Evolutionary conservation across 1,140 invertebrate species (phyloP).

Genomic region (Plutomurus gul): DNA sequence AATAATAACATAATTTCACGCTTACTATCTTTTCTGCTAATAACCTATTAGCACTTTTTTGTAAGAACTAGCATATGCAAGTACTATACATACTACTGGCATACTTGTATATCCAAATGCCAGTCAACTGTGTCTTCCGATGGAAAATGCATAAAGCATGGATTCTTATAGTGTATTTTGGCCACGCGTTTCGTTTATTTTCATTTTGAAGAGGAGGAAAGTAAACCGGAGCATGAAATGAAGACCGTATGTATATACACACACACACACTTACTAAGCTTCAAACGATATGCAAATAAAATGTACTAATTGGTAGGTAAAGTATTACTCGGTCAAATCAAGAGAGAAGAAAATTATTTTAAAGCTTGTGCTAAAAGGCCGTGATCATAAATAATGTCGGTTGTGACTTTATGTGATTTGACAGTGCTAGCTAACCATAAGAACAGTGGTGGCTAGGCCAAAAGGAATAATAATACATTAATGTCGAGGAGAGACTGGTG

Average conservation of each 20-base stretch:
- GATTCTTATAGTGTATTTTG: no score
- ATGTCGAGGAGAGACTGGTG: not conserved
- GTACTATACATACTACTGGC: no score
- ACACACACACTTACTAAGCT: not conserved
- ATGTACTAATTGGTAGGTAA: conserved; percentile 16
- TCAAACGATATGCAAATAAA: not conserved
- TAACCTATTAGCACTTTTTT: no score
- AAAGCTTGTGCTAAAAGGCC: not conserved
- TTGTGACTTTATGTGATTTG: not conserved
- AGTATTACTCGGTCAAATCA: not conserved
- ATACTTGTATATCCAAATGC: no score
- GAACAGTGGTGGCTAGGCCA: no score
- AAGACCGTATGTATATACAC: not conserved
- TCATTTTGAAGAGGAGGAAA: not conserved
- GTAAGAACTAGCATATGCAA: no score
- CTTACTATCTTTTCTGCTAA: no score
- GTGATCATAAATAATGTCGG: not conserved
- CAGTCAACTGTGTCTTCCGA: no score
- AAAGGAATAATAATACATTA: not conserved
- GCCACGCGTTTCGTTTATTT: not conserved
- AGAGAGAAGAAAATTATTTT: not conserved
- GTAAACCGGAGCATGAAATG: conserved; percentile 11
- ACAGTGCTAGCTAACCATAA: not conserved
- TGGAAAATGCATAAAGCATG: no score
- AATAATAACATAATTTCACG: no score